Evolutionary conservation across 2,888 invertebrate genomes (phyloP), one percentile per base, ranked within the genome.

Genomic region (Cistogaster globosa): DNA sequence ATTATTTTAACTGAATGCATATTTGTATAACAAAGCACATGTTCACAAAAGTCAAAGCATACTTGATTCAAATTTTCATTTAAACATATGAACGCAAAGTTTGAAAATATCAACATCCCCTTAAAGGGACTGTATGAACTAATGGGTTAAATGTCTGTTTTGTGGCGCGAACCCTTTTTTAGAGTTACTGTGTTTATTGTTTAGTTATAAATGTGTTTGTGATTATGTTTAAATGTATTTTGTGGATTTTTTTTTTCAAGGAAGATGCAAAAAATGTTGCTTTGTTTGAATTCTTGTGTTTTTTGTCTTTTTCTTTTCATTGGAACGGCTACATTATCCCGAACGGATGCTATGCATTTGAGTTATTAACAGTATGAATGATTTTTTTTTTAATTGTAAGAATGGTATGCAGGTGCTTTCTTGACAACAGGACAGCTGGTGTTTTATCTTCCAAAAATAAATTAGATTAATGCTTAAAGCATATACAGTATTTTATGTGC

Each of bases 351-450:
- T 76, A 62, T 57, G 38, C 26, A 75, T 75, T 69, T 8, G 7
- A 63, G 55, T 38, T 53, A 76, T 76, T 82, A 76, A 65, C 76
- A 60, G 63, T 71, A 57, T 55, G 45, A 32, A 36, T 58, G 12
- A 38, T 18, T 60, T 22, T 67, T 22, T 67, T 16, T 45, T 48
- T 26, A 57, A n/a, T 32, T 58, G 65, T 80, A 80, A 76, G 57
- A 51, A 84, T 76, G 71, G 53, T 62, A 71, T 48, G 84, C 84
- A 84, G 84, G 76, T 84, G 80, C 18, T 71, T 71, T 72, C 58
- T 67, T 72, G 48, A 68, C 57, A 74, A 36, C 16, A 71, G 45
- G 71, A 62, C 84, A 84, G 84, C 72, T 84, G 80, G 42, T 51
- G 62, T 69, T 26, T 9, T 67, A 71, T 67, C 71, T 45, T 26